Evolutionary conservation across 2,888 invertebrate species (phyloP).

Genomic region (Marasmarcha lunaedactyla): DNA sequence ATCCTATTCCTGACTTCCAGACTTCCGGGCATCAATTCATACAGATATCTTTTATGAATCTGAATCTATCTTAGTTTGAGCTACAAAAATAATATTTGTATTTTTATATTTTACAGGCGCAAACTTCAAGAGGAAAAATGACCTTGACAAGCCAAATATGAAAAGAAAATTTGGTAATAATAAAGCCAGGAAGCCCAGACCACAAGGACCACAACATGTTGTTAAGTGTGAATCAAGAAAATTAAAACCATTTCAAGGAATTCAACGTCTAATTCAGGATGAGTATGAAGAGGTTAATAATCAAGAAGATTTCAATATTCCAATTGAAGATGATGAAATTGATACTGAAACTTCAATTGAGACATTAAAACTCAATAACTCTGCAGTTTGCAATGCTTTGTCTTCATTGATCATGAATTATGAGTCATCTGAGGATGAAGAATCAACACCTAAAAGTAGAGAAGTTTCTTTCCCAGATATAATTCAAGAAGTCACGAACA

Average conservation of each 20-base stretch:
- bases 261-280: slow-evolving; percentile 35
- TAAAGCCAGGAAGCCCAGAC: slow-evolving; percentile 8
- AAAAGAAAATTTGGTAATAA: slow-evolving; percentile 19
- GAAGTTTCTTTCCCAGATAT: no score
- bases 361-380: no score
- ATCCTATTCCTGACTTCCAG: no score
- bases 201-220: slow-evolving; percentile 15
- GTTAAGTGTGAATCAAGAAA: slow-evolving; percentile 24
- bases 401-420: slow-evolving; percentile 70
- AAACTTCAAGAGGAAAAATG: background rate
- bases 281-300: slow-evolving; percentile 21
- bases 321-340: slow-evolving; percentile 49
- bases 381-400: slow-evolving; percentile 60
- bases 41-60: no score
- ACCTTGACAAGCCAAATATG: slow-evolving; percentile 7
- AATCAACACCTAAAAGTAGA: slow-evolving; percentile 11
- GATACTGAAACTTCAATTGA: slow-evolving; percentile 7
- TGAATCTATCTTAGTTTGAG: no score
- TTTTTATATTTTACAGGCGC: background rate
- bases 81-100: no score
- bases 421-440: slow-evolving; percentile 63
- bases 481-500: no score
- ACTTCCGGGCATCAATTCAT: no score
- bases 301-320: slow-evolving; percentile 18
- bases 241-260: slow-evolving; percentile 61